Evolutionary conservation across 2,797 vertebrate genomes (phyloP).

Genomic region (Hylomyscus alleni): DNA sequence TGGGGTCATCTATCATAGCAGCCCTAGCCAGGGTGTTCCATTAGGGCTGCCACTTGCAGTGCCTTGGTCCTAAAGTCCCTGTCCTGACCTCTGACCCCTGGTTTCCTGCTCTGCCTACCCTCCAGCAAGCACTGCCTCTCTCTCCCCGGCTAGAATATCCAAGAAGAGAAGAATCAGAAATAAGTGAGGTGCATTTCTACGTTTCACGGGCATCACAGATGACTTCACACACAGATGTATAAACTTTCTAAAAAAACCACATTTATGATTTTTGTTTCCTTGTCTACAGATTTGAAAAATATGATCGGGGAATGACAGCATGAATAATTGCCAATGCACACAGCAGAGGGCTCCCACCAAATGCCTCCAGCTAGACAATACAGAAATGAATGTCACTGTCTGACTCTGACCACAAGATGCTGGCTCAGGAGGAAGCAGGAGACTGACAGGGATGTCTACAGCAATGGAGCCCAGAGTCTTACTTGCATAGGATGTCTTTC

Average conservation of each 20-base stretch:
- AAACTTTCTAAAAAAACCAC: neutral
- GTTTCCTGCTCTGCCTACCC: too few species aligned
- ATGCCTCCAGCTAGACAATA: neutral
- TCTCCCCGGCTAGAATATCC: fast-evolving
- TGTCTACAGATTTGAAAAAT: slow-evolving; percentile 4
- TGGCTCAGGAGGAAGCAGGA: neutral
- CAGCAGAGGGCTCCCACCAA: neutral
- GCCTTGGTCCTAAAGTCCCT: fast-evolving
- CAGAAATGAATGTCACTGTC: neutral
- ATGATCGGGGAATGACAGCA: neutral
- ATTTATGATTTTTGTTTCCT: neutral
- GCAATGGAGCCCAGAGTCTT: neutral
- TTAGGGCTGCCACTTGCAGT: neutral
- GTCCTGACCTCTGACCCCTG: neutral
- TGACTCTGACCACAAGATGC: neutral
- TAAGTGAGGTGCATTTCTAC: too few species aligned
- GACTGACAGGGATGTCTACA: neutral
- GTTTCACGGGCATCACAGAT: neutral
- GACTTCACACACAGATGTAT: neutral
- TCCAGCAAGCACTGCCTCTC: too few species aligned
- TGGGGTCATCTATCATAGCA: fast-evolving
- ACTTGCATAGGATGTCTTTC: neutral
- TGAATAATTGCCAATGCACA: neutral
- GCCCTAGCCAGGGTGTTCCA: fast-evolving
- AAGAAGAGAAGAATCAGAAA: neutral